These are phyloP conservation scores for Amphipyra berbera DNA, from an alignment of 2,888 invertebrate genomes.

Conservation along the genomic window DNA sequence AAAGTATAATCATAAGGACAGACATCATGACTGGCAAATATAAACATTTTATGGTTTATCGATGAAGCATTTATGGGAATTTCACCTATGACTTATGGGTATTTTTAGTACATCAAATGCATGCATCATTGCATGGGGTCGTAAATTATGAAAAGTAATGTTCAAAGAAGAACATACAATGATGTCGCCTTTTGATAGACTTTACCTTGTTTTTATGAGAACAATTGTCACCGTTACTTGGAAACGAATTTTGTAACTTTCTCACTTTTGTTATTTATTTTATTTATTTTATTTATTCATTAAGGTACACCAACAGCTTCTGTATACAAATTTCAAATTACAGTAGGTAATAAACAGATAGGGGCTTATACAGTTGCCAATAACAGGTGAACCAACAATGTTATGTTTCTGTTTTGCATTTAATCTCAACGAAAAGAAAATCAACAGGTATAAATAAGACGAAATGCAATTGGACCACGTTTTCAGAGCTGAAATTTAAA, in stretches of 20 bases:
- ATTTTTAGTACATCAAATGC: constrained; percentile 47
- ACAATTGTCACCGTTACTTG: too few relatives aligned
- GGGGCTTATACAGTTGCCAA: too few relatives aligned
- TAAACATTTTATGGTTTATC: constrained; percentile 71
- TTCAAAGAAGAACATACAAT: constrained; percentile 7
- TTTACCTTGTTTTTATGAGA: too few relatives aligned
- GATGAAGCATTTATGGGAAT: constrained; percentile 58
- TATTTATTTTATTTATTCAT: too few relatives aligned
- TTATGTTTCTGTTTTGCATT: too few relatives aligned
- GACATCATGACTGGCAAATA: constrained; percentile 62
- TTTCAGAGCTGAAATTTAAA: constrained; percentile 36
- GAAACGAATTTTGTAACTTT: too few relatives aligned
- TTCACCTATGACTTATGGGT: constrained; percentile 28
- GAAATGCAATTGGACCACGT: constrained; percentile 12
- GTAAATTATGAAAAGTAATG: constrained; percentile 44
- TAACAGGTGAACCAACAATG: too few relatives aligned
- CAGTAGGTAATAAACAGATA: too few relatives aligned
- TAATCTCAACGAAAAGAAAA: constrained; percentile 5
- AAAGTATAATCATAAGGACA: constrained; percentile 41
- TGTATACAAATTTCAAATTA: too few relatives aligned
- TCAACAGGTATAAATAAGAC: constrained; percentile 34
- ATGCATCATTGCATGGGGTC: constrained; percentile 49
- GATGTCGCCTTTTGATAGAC: too few relatives aligned
- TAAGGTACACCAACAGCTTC: too few relatives aligned
- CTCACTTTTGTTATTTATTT: too few relatives aligned